A percentile compares a stretch with the other conserved stretches of the same genome.
Conservation (phyloP, 2,113 vertebrate genomes). For the Todiramphus chloris region DNA sequence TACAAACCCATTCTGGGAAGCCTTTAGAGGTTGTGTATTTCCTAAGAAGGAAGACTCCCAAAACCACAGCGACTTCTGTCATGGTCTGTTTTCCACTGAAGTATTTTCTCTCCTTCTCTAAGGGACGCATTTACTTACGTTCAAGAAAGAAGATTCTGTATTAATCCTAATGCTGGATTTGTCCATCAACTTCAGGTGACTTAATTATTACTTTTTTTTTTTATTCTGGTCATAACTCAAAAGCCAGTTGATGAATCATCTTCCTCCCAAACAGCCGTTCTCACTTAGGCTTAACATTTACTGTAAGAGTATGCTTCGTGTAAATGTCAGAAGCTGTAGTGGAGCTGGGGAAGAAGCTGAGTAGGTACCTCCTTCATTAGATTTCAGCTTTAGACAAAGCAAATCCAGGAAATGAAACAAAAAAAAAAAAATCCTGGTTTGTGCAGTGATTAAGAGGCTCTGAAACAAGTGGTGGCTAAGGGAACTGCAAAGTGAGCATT, state of each 20-base stretch:
- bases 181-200: conserved; percentile 97
- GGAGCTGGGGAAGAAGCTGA: neutral
- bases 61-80: neutral
- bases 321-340: neutral
- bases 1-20: neutral
- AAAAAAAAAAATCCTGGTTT: neutral
- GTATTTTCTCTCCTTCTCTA: neutral
- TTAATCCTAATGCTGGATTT: conserved; percentile 99
- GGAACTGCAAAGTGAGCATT: neutral
- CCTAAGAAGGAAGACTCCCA: neutral
- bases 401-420: neutral
- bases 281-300: neutral
- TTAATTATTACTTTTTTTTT: neutral
- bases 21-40: accelerated
- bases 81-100: neutral
- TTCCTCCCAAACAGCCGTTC: neutral
- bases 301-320: neutral
- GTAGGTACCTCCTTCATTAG: neutral
- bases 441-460: neutral
- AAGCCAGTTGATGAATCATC: neutral
- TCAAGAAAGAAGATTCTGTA: conserved; percentile 98
- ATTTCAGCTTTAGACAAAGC: neutral
- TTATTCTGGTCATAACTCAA: neutral
- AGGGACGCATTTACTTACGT: conserved; percentile 98
- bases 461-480: neutral